These are phyloP conservation scores for Cheumatopsyche charites DNA, from an alignment of 1,140 invertebrate genomes.

Conservation along the genomic window DNA sequence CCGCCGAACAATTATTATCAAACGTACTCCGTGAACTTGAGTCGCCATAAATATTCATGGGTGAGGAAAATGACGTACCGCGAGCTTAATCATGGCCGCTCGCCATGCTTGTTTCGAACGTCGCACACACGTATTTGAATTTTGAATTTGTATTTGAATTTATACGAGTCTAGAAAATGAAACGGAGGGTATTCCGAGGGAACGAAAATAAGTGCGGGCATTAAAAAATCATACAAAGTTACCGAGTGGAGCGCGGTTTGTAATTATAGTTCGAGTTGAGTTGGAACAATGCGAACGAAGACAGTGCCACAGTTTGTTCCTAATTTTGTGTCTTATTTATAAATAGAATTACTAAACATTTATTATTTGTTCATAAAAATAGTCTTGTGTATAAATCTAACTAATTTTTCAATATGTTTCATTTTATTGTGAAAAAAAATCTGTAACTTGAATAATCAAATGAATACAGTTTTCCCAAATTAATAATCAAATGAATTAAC, in stretches of 20 bases:
- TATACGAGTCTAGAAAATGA: not conserved
- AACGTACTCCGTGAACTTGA: slow-evolving; percentile 43
- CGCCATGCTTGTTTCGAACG: not conserved
- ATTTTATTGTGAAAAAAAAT: no score
- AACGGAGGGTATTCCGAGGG: no score
- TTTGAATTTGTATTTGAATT: no score
- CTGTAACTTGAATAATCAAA: no score
- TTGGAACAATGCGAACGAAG: slow-evolving; percentile 25
- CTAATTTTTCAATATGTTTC: no score
- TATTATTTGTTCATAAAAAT: no score
- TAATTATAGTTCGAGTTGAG: slow-evolving; percentile 43
- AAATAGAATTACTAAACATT: no score
- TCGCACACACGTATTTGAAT: no score
- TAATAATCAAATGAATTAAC: no score
- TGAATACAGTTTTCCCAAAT: no score
- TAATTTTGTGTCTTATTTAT: not conserved
- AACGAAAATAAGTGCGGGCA: slow-evolving; percentile 37
- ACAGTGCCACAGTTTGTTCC: slow-evolving; percentile 15
- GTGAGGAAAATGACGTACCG: not conserved
- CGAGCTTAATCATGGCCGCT: slow-evolving; percentile 13
- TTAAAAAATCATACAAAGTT: slow-evolving; percentile 46
- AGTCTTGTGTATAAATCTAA: no score
- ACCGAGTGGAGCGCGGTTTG: slow-evolving; percentile 37
- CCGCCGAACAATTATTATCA: slow-evolving; percentile 43
- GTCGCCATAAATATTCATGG: slow-evolving; percentile 44